Evolutionary conservation across 2,797 vertebrate genomes (phyloP).

Genomic region (Danio tinwini): DNA sequence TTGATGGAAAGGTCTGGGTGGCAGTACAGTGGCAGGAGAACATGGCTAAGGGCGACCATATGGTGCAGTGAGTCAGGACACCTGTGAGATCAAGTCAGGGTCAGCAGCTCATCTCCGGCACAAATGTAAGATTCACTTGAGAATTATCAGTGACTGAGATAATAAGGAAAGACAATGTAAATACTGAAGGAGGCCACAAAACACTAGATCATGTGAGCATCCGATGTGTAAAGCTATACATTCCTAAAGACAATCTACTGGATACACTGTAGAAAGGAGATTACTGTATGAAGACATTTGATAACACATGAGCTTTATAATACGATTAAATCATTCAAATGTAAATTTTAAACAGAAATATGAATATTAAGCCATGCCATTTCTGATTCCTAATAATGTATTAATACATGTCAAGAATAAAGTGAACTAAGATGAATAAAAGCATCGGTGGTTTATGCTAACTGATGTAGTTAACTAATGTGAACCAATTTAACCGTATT

Average conservation of each 20-base stretch:
- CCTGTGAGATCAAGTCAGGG: slow-evolving; percentile 25
- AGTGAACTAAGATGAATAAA: too few relatives aligned
- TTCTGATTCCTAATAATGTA: too few relatives aligned
- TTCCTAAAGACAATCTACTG: not conserved
- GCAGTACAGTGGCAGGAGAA: slow-evolving; percentile 34
- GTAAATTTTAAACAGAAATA: too few relatives aligned
- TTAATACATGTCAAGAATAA: too few relatives aligned
- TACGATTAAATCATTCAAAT: too few relatives aligned
- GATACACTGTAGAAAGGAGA: not conserved
- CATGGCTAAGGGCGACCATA: slow-evolving; percentile 38
- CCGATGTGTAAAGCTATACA: not conserved
- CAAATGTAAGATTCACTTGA: slow-evolving; percentile 14
- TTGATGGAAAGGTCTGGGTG: slow-evolving; percentile 51
- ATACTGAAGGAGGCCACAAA: not conserved
- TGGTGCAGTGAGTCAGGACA: slow-evolving; percentile 55
- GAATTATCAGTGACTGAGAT: slow-evolving; percentile 13
- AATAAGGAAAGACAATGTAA: slow-evolving; percentile 34
- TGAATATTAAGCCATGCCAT: too few relatives aligned
- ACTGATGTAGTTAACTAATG: too few relatives aligned
- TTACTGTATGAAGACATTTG: too few relatives aligned
- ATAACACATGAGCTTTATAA: too few relatives aligned
- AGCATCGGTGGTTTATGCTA: too few relatives aligned
- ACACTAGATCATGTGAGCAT: slow-evolving; percentile 17
- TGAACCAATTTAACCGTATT: too few relatives aligned
- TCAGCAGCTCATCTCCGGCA: slow-evolving; percentile 22